These are phyloP conservation scores for Melanogrammus aeglefinus DNA, from an alignment of 2,797 vertebrate species.

Conservation along the genomic window DNA sequence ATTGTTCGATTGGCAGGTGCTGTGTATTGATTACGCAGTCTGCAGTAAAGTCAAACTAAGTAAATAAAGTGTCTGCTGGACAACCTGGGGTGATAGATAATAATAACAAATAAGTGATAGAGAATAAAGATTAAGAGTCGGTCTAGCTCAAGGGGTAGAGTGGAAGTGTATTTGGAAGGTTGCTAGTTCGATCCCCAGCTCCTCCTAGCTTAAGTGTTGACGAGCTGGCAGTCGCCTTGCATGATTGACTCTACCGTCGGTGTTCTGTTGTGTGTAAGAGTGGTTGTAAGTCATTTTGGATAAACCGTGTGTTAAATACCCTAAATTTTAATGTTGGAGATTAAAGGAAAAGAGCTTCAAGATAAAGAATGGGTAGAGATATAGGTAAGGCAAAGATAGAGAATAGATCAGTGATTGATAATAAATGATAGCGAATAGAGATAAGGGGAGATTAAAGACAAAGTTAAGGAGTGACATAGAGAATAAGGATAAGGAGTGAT, in stretches of 20 bases:
- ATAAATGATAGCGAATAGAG: neutral
- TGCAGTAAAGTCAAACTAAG: slow-evolving; percentile 14
- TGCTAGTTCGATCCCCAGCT: too few species aligned
- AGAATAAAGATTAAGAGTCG: neutral
- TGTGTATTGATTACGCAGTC: slow-evolving; percentile 44
- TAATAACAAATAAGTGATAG: neutral
- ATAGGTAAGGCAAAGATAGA: neutral
- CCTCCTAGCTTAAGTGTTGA: too few species aligned
- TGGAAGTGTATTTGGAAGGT: too few species aligned
- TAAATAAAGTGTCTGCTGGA: slow-evolving; percentile 30
- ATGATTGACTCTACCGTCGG: too few species aligned
- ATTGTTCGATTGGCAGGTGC: slow-evolving; percentile 45
- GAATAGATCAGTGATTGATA: neutral
- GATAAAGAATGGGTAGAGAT: too few species aligned
- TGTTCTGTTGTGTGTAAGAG: too few species aligned
- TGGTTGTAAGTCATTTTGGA: too few species aligned
- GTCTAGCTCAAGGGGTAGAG: too few species aligned
- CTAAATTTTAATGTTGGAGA: neutral
- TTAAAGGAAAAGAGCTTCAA: neutral
- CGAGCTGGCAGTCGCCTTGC: too few species aligned
- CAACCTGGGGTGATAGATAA: neutral
- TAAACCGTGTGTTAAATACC: too few species aligned
- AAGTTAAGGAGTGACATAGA: too few species aligned
- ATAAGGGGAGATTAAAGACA: too few species aligned
- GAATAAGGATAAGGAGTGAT: neutral